Evolutionary conservation across 2,113 vertebrate species (phyloP), one percentile per base, ranked within the genome.

Genomic region (Oreochromis aureus): DNA sequence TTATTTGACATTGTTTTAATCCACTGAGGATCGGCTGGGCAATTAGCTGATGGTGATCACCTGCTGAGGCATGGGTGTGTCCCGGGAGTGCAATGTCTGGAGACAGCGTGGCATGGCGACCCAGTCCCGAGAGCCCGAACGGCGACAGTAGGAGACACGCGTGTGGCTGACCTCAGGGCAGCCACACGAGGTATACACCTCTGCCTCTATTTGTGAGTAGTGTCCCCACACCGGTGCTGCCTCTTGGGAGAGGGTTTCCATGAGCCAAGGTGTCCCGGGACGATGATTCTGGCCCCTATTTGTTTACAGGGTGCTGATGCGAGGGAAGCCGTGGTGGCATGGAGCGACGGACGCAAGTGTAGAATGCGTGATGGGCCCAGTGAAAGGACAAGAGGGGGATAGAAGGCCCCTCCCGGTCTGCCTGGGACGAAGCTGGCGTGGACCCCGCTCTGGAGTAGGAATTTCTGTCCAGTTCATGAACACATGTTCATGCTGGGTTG

Each of bases 321-420:
- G 12, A 58, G 55, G 22, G 51, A 9, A 53, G 5, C 51, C 19
- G 5, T n/a, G 3, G 24, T 58, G 12, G 55, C 55, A 58, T 58
- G 12, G 0, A 27, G 4, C 1, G 6, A 56, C 2, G 1, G 12
- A 15, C 2, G 22, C 22, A 12, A 27, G 55, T 2, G 55, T 22
- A 58, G 22, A 58, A 15, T 27, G 55, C 6, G 22, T 15, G 12
- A 0, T 1, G 55, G 55, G 55, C 24, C 12, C 24, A 27, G 55
- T 58, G 55, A 8, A 27, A 24, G 55, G 55, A 27, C 4, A 2
- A 27, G 24, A 58, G 24, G 55, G 24, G 12, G 24, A 15, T 2
- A 15, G 7, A 24, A 27, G 7, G 24, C 55, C 7, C 12, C 55
- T 30, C 7, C 7, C 55, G 1, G 7, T 8, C 55, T 27, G 55